These are phyloP conservation scores for Andinoacara biseriatus DNA, from an alignment of 2,113 vertebrate genomes.

Conservation along the genomic window DNA sequence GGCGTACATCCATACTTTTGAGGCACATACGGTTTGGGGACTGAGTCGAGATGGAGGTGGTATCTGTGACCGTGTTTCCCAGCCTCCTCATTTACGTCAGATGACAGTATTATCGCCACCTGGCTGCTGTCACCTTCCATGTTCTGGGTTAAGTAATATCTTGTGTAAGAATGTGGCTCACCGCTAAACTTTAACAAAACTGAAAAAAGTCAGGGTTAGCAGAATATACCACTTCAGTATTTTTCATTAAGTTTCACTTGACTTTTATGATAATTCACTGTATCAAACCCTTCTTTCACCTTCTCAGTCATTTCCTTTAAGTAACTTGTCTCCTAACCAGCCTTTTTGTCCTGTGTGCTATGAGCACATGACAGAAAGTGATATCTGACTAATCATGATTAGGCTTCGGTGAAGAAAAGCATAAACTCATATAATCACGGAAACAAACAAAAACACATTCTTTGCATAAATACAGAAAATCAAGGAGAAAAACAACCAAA, in stretches of 20 bases:
- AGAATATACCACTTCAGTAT: not conserved
- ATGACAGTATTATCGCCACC: constrained; percentile 93
- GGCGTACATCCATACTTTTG: constrained; percentile 66
- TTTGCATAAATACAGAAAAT: not conserved
- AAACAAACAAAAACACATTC: fast-evolving
- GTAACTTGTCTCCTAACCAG: not conserved
- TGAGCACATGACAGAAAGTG: fast-evolving
- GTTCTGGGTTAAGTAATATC: constrained; percentile 92
- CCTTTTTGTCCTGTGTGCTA: not conserved
- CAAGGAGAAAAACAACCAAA: not conserved
- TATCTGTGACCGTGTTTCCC: constrained; percentile 75
- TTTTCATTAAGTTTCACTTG: not conserved
- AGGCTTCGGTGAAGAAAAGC: no score
- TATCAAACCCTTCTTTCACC: no score
- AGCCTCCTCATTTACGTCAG: constrained; percentile 87
- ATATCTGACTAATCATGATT: not conserved
- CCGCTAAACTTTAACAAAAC: constrained; percentile 70
- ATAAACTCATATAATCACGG: no score
- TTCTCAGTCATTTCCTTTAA: not conserved
- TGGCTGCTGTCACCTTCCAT: constrained; percentile 92
- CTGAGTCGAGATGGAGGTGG: constrained; percentile 64
- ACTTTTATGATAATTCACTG: not conserved
- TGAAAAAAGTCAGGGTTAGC: not conserved
- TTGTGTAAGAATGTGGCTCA: constrained; percentile 89
- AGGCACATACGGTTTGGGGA: constrained; percentile 48